These are phyloP conservation scores for Halichoeres trimaculatus DNA, from an alignment of 2,113 vertebrate genomes.

Conservation along the genomic window DNA sequence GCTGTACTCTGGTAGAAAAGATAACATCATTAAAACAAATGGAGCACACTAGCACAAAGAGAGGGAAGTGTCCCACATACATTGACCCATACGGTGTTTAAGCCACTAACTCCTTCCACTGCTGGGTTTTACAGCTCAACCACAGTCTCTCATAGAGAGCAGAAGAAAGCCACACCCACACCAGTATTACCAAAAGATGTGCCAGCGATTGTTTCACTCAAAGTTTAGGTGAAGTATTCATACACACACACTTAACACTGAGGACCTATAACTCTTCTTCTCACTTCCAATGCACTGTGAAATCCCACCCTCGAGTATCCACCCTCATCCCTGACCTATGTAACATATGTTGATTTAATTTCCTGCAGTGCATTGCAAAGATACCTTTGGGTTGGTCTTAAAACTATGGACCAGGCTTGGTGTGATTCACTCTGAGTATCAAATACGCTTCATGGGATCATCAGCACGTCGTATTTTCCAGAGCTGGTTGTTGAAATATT, in stretches of 20 bases:
- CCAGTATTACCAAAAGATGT: neutral
- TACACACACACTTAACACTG: neutral
- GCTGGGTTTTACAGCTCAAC: slow-evolving; percentile 28
- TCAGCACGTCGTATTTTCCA: slow-evolving; percentile 53
- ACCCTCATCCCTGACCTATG: slow-evolving; percentile 12
- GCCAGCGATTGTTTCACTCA: neutral
- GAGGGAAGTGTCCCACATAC: slow-evolving; percentile 30
- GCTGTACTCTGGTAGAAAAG: slow-evolving; percentile 28
- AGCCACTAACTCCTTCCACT: slow-evolving; percentile 21
- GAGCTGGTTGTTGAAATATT: slow-evolving; percentile 57
- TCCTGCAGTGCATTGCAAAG: slow-evolving; percentile 10
- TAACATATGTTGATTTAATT: slow-evolving; percentile 47
- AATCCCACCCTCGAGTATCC: slow-evolving; percentile 19
- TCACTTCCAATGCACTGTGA: slow-evolving; percentile 18
- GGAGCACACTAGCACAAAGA: slow-evolving; percentile 21
- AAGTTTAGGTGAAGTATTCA: neutral
- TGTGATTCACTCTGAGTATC: slow-evolving; percentile 34
- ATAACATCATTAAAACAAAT: slow-evolving; percentile 55
- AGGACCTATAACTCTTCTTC: neutral
- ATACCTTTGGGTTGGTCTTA: slow-evolving; percentile 29
- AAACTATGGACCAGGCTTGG: slow-evolving; percentile 43
- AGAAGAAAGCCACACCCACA: slow-evolving; percentile 22
- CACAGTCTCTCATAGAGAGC: slow-evolving; percentile 1
- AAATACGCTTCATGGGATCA: slow-evolving; percentile 43
- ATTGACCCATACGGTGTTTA: slow-evolving; percentile 41